Evolutionary conservation across 2,888 invertebrate genomes (phyloP), one percentile per base, ranked within the genome.

Genomic region (Dascillus cervinus): DNA sequence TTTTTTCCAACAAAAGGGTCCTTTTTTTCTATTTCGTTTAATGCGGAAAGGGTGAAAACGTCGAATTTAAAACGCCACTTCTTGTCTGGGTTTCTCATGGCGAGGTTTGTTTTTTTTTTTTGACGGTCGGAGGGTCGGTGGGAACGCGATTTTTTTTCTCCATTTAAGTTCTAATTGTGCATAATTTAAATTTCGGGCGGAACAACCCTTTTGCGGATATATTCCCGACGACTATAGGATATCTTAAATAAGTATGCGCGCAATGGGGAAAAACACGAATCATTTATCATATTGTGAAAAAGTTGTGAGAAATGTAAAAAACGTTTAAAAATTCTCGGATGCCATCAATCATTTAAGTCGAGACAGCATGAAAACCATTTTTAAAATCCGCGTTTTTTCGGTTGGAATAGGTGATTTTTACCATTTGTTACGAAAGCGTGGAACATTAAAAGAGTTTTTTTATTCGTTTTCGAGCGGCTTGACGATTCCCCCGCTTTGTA

Each of bases 271-370:
- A 24, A 19, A 24, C 20, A 20, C 27, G 22, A 33, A 39, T 45
- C 45, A 41, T 45, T 45, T 43, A 45, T 45, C 45, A 45, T 37
- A 33, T 29, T 26, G n/a, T n/a, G 40, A 42, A 42, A 42, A 45
- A 41, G 29, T 35, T 41, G 45, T 45, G 45, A 45, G 45, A 45
- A 45, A 43, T 36, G 43, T 43, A 45, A 45, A 43, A 44, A 45
- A 45, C 39, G 39, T 34, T 43, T 43, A 41, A 45, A 45, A 43
- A 41, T 35, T 41, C 27, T 32, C 22, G 32, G 33, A 33, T 32
- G 34, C 31, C 20, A 44, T 44, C 44, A 41, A 44, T 44, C 44
- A 44, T 41, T 22, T 31, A 10, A 13, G 28, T 25, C 31, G 39
- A n/a, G n/a, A 39, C 35, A 35, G 34, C 39, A 28, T 25, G 25